Evolutionary conservation across 2,797 vertebrate species (phyloP).

Genomic region (Otolemur crassicaudatus): DNA sequence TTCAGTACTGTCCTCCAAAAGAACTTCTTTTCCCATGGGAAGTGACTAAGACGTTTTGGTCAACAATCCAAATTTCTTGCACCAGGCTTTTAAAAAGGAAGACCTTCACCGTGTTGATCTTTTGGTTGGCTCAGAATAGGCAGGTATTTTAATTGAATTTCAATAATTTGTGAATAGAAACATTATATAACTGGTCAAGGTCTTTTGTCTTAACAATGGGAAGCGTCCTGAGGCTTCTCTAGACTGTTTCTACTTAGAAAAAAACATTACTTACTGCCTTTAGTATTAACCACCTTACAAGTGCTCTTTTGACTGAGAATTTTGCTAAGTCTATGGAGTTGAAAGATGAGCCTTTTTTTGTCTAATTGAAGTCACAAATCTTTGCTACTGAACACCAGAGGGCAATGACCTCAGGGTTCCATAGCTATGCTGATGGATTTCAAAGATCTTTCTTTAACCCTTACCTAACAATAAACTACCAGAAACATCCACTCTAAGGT

Average conservation of each 20-base stretch:
- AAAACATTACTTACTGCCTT: neutral
- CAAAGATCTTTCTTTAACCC: neutral
- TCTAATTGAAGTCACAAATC: neutral
- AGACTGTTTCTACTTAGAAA: neutral
- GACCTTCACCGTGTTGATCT: constrained; percentile 40
- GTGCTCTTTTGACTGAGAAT: neutral
- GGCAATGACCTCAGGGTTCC: neutral
- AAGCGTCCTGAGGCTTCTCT: neutral
- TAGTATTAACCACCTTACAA: neutral
- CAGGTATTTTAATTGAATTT: neutral
- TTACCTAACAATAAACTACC: neutral
- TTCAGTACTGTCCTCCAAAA: constrained; percentile 71
- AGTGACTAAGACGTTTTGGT: constrained; percentile 73
- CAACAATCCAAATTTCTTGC: constrained; percentile 69
- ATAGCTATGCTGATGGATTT: neutral
- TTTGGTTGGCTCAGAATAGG: constrained; percentile 9
- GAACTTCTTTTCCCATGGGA: constrained; percentile 80
- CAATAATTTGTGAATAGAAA: constrained; percentile 8
- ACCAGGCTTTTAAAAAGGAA: constrained; percentile 23
- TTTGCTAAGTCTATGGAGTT: neutral
- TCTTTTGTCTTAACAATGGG: neutral
- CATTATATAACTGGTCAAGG: neutral
- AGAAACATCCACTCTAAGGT: neutral
- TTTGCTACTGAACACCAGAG: neutral
- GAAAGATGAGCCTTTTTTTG: neutral